Evolutionary conservation across 2,888 invertebrate genomes (phyloP), one percentile per base, ranked within the genome.

Genomic region (Leistus spinibarbis): DNA sequence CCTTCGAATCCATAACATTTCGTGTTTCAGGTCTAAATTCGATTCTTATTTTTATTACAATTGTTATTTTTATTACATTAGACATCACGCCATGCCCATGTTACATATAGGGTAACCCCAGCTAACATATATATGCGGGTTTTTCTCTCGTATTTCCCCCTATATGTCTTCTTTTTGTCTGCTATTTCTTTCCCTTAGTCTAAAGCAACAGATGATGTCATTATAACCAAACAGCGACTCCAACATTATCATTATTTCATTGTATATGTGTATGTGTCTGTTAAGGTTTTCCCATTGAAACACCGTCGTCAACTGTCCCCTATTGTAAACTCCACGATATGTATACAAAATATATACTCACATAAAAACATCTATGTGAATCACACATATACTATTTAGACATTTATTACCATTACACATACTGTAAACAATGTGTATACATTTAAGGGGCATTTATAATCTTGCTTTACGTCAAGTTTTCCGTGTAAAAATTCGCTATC

Each of bases 161-260:
- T 13, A 13, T 40, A 10, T 27, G 5, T 27, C 27, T 9, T 9
- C 27, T 27, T 27, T 40, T 40, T 40, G 40, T 40, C 40, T 40
- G 1, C 7, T 13, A 10, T 40, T 40, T 40, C 7, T 40, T 40
- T 40, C 13, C 40, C 40, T 13, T 40, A 40, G 10, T 60, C 64
- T 54, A 54, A 84, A 86, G 86, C 72, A 72, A 72, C 72, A 72
- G 72, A 66, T 72, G 72, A 72, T 72, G 66, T 72, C 57, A 72
- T 66, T 65, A 66, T 72, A 24, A 17, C 53, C 40, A 23, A 27
- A 63, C 62, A 62, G 20, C 20, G 19, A 56, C 22, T 54, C 54
- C 64, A 54, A 3, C 60, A 22, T 16, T 13, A 40, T 40, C 20
- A 54, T 24, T 20, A 71, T 71, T 71, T 23, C 71, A 71, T 71